phyloP scores from a whole-genome alignment of 2,113 vertebrate genomes.

The Poeciliopsis prolifica region DNA sequence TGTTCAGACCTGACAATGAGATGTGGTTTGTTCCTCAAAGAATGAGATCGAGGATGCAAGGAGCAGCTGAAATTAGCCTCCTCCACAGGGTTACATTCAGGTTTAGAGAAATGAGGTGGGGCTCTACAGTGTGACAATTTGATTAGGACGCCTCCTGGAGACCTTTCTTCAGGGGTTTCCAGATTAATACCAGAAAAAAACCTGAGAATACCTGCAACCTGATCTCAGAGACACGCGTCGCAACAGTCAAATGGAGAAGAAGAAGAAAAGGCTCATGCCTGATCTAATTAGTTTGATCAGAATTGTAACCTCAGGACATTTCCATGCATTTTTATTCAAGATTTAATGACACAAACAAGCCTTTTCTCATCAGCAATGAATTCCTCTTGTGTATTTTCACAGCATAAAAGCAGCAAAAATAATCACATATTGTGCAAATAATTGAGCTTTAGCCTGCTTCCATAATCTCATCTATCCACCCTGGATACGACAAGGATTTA shows the following conservation, averaged over 20 bases:
- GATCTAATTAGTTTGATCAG: slow-evolving; percentile 31
- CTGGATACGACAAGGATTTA: neutral
- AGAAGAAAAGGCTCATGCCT: too few relatives aligned
- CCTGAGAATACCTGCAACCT: neutral
- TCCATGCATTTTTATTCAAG: neutral
- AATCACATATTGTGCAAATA: neutral
- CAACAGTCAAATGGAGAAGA: too few relatives aligned
- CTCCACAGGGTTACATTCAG: too few relatives aligned
- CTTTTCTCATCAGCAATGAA: neutral
- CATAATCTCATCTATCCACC: neutral
- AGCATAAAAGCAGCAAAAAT: neutral
- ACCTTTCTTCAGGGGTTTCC: too few relatives aligned
- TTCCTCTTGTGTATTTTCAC: neutral
- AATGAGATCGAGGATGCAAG: too few relatives aligned
- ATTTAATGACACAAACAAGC: neutral
- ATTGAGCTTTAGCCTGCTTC: neutral
- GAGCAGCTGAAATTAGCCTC: too few relatives aligned
- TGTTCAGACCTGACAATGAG: too few relatives aligned
- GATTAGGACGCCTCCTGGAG: too few relatives aligned
- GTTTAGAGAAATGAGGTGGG: too few relatives aligned
- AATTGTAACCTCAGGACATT: neutral
- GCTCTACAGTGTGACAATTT: too few relatives aligned
- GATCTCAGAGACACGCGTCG: neutral
- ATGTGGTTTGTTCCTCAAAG: too few relatives aligned
- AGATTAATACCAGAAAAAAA: too few relatives aligned